Evolutionary conservation across 2,797 vertebrate species (phyloP), one percentile per base, ranked within the genome.

Genomic region (Holocentrus rufus): DNA sequence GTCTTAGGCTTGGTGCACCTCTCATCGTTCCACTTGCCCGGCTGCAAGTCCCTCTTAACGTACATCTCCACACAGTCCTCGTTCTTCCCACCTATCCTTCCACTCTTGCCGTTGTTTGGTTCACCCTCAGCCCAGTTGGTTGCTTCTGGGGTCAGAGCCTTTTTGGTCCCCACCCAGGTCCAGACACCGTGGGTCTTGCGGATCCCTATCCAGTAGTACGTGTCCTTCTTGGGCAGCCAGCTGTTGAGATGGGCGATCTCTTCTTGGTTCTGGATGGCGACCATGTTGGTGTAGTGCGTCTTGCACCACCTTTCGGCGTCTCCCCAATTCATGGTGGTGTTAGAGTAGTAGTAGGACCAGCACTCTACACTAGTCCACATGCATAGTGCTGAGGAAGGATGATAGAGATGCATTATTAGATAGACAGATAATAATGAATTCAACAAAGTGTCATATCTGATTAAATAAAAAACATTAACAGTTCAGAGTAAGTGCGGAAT

Each of bases 21-120:
- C 74, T 94, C 93, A 13, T 95, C 94, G 23, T 95, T 95, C 95
- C 95, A 95, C 81, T 88, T 95, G 36, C 93, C 93, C 0, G 53
- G 0, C 47, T 94, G 47, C 0, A 0, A 0, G 0, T 0, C 0
- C 31, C 93, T 90, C 77, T 94, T 85, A 5, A 95, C 86, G 79
- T 96, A 96, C 83, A 96, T 95, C 88, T 96, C 95, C 72, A 95
- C 95, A 69, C 95, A 96, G 39, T 95, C 94, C 65, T 95, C 93
- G 2, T 34, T 78, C 1, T 3, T 3, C 0, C 5, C 11, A 0
- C 0, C 0, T 0, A 0, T 7, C 5, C 0, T 0, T 1, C 2
- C 1, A 0, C 0, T 23, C 0, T 57, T 56, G 46, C 60, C 84
- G 5, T 94, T 93, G 66, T 95, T 96, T 7, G 95, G 95, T 72